These are phyloP conservation scores for Psophia crepitans DNA, from an alignment of 2,113 vertebrate species.

Conservation along the genomic window DNA sequence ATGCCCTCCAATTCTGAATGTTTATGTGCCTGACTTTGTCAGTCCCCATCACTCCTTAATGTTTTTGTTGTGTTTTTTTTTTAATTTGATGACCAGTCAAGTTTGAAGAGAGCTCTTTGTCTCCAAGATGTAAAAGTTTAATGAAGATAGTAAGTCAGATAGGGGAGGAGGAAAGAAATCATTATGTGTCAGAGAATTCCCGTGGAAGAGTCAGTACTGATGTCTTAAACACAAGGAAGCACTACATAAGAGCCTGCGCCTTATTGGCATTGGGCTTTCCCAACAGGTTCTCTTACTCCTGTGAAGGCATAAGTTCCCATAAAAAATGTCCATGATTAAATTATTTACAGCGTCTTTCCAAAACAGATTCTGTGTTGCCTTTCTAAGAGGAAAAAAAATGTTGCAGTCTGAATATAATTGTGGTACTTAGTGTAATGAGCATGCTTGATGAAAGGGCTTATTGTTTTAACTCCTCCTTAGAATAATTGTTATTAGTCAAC, in stretches of 20 bases:
- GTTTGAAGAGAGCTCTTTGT: neutral
- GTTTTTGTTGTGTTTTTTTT: neutral
- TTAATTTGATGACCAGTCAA: neutral
- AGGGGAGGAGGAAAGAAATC: neutral
- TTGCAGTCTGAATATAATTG: neutral
- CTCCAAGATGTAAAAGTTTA: neutral
- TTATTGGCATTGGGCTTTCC: neutral
- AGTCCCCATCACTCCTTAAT: neutral
- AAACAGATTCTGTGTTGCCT: neutral
- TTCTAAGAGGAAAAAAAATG: neutral
- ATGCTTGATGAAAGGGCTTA: neutral
- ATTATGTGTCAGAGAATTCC: neutral
- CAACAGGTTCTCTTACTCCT: neutral
- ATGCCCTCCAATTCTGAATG: neutral
- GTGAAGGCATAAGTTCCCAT: neutral
- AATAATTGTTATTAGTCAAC: neutral
- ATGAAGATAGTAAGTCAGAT: neutral
- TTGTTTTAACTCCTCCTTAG: neutral
- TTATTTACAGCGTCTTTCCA: neutral
- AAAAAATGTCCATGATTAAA: neutral
- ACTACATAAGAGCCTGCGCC: neutral
- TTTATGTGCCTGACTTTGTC: neutral
- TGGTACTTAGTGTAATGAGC: neutral
- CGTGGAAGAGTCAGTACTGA: neutral
- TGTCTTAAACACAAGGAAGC: neutral